These are phyloP conservation scores for Actias luna DNA, from an alignment of 2,888 invertebrate species.

Conservation along the genomic window DNA sequence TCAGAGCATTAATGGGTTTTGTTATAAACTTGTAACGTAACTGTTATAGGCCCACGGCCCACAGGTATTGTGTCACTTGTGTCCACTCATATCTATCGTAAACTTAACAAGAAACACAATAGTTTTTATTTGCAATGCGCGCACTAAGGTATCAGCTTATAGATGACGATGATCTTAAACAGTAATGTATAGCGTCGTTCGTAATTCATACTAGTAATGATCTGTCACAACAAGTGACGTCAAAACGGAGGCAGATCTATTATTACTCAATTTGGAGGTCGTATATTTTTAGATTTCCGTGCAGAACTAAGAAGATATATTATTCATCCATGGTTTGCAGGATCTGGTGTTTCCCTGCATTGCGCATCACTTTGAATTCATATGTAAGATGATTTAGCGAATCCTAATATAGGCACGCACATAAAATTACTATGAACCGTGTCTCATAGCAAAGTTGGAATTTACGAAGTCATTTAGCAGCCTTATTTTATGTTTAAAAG, in stretches of 20 bases:
- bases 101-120: not conserved
- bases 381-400: slow-evolving; percentile 28
- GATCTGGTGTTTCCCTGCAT: slow-evolving; percentile 42
- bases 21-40: slow-evolving; percentile 58
- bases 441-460: not conserved
- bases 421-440: slow-evolving; percentile 17
- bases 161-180: not conserved
- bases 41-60: slow-evolving; percentile 39
- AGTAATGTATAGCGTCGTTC: not conserved
- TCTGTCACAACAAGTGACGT: slow-evolving; percentile 38
- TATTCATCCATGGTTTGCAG: slow-evolving; percentile 37
- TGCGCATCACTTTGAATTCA: slow-evolving; percentile 19
- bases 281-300: slow-evolving; percentile 24
- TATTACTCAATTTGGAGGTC: slow-evolving; percentile 43
- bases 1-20: slow-evolving; percentile 46
- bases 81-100: slow-evolving; percentile 26
- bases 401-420: slow-evolving; percentile 14
- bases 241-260: slow-evolving; percentile 41
- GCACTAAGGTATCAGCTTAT: not conserved
- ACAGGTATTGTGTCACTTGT: slow-evolving; percentile 35
- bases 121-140: not conserved
- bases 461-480: slow-evolving; percentile 3
- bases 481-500: not conserved
- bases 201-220: not conserved
- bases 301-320: slow-evolving; percentile 29